These are phyloP conservation scores for Ictalurus furcatus DNA, from an alignment of 2,113 vertebrate genomes.

Conservation along the genomic window DNA sequence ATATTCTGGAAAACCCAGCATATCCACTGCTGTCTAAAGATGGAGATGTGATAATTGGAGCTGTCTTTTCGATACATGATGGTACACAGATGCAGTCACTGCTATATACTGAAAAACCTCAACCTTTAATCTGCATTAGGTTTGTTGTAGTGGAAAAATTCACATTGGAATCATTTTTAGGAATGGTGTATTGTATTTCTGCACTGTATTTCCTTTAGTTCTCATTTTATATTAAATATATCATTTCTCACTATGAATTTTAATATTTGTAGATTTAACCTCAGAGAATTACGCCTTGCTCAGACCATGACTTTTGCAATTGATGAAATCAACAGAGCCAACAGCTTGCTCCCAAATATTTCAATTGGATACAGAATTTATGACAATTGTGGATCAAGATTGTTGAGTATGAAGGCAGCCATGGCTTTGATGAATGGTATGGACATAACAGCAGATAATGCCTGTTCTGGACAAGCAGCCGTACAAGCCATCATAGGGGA, in stretches of 20 bases:
- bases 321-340: slow-evolving; percentile 72
- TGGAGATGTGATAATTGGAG: slow-evolving; percentile 71
- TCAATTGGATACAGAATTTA: slow-evolving; percentile 72
- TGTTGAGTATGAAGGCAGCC: slow-evolving; percentile 57
- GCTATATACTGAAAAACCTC: slow-evolving; percentile 64
- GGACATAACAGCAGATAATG: slow-evolving; percentile 43
- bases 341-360: slow-evolving; percentile 65
- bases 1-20: slow-evolving; percentile 63
- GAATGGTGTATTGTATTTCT: not conserved
- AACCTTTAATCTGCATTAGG: slow-evolving; percentile 65
- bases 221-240: not conserved
- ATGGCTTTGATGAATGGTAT: slow-evolving; percentile 63
- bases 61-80: slow-evolving; percentile 72
- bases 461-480: slow-evolving; percentile 61
- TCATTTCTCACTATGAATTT: not conserved
- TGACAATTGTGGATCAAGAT: slow-evolving; percentile 73
- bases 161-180: not conserved
- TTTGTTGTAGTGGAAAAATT: slow-evolving; percentile 48
- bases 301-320: slow-evolving; percentile 76
- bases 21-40: slow-evolving; percentile 64
- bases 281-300: slow-evolving; percentile 72
- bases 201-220: not conserved
- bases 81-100: slow-evolving; percentile 58
- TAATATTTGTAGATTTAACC: slow-evolving; percentile 62
- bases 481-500: slow-evolving; percentile 75